These are phyloP conservation scores for Lampris incognitus DNA, from an alignment of 2,113 vertebrate genomes.

Conservation along the genomic window DNA sequence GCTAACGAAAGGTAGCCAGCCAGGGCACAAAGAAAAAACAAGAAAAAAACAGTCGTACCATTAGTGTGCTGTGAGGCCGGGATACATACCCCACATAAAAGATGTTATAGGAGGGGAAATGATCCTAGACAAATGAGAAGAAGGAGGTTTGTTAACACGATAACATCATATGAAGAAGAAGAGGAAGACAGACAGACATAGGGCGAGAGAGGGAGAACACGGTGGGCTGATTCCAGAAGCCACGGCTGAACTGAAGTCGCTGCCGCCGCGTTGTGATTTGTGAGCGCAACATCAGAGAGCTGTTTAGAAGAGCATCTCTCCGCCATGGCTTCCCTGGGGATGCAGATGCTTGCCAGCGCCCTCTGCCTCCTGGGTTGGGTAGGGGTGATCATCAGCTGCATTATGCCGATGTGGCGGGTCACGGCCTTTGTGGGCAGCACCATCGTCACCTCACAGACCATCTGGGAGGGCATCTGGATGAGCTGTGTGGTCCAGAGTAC, in stretches of 20 bases:
- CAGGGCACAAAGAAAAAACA: neutral
- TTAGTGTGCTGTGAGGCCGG: neutral
- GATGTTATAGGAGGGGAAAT: neutral
- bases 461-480: slow-evolving; percentile 98
- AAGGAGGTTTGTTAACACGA: slow-evolving; percentile 13
- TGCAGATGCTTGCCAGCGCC: slow-evolving; percentile 89
- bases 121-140: neutral
- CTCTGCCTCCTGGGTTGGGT: slow-evolving; percentile 90
- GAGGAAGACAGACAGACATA: slow-evolving; percentile 10
- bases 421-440: slow-evolving; percentile 89
- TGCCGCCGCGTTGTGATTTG: neutral
- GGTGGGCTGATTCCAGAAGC: neutral
- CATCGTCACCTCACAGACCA: slow-evolving; percentile 89
- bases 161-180: slow-evolving; percentile 9
- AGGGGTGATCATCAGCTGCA: slow-evolving; percentile 84
- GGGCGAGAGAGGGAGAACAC: slow-evolving; percentile 10
- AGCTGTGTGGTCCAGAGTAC: slow-evolving; percentile 93
- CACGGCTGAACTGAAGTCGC: neutral
- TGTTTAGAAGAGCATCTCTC: neutral
- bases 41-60: neutral
- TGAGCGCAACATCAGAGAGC: neutral
- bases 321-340: slow-evolving; percentile 88
- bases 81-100: neutral
- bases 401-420: slow-evolving; percentile 92
- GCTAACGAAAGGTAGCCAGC: neutral